A percentile compares a stretch with the other conserved stretches of the same genome.
Evolutionary conservation across 2,113 vertebrate genomes (phyloP).

Genomic region (Vulpes lagopus): DNA sequence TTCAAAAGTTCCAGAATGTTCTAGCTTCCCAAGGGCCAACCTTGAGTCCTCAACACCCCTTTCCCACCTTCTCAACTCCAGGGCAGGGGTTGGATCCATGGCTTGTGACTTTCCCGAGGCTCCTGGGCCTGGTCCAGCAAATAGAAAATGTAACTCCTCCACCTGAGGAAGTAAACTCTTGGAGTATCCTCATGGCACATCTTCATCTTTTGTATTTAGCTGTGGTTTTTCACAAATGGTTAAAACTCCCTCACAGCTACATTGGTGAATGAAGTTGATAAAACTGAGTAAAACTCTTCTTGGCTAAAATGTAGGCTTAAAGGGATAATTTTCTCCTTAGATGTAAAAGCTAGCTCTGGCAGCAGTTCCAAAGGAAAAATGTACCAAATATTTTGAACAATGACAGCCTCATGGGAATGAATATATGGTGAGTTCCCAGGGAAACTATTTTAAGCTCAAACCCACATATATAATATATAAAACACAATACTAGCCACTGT

Average conservation of each 20-base stretch:
- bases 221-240: conserved; percentile 22
- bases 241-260: not conserved
- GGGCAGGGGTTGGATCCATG: not conserved
- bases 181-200: not conserved
- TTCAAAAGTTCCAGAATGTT: conserved; percentile 45
- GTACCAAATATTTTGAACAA: conserved; percentile 46
- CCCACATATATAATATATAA: not conserved
- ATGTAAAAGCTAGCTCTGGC: conserved; percentile 27
- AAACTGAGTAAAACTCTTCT: not conserved
- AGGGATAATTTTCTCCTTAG: conserved; percentile 8
- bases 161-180: not conserved
- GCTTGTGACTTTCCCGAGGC: not conserved
- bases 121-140: not conserved
- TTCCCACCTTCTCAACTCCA: not conserved
- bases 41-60: not conserved
- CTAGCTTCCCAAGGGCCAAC: not conserved
- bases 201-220: not conserved
- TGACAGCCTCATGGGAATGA: not conserved
- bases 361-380: not conserved
- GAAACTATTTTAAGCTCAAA: conserved; percentile 25
- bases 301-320: not conserved
- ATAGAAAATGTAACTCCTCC: not conserved
- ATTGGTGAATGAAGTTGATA: conserved; percentile 17
- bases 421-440: not conserved
- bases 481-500: not conserved